phyloP scores from a whole-genome alignment of 2,888 invertebrate species.

The Drosophila siamana region DNA sequence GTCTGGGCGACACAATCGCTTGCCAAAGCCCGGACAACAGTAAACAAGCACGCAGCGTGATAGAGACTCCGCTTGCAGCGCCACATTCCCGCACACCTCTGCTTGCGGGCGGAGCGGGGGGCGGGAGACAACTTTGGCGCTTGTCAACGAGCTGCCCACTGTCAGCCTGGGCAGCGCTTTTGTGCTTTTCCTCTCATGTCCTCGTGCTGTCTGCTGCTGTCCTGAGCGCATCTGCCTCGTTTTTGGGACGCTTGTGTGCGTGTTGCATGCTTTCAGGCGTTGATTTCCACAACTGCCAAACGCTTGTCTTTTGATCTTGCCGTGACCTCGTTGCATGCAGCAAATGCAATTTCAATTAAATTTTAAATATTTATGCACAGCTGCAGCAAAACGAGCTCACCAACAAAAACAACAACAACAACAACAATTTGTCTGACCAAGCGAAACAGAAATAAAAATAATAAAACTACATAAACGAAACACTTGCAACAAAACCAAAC shows the following conservation, averaged over 20 bases:
- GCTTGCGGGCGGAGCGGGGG: too few species aligned
- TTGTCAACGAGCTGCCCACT: constrained; percentile 56
- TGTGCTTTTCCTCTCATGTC: constrained; percentile 24
- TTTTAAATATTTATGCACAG: constrained; percentile 79
- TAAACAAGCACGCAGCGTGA: constrained; percentile 68
- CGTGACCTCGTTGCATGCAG: constrained; percentile 47
- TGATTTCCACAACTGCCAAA: constrained; percentile 80
- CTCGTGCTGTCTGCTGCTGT: constrained; percentile 4
- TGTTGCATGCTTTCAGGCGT: constrained; percentile 68
- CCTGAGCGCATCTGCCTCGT: background rate
- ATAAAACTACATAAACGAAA: too few species aligned
- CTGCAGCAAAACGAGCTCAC: constrained; percentile 45
- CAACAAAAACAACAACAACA: constrained; percentile 32
- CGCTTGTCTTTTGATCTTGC: constrained; percentile 80
- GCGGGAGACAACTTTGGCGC: constrained; percentile 55
- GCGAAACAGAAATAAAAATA: constrained; percentile 26
- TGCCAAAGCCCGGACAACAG: constrained; percentile 63
- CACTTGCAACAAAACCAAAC: constrained; percentile 46
- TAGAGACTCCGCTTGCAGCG: constrained; percentile 28
- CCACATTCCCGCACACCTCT: background rate
- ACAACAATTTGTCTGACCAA: too few species aligned
- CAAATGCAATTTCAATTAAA: constrained; percentile 80
- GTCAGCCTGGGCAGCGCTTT: constrained; percentile 46
- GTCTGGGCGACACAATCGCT: constrained; percentile 34
- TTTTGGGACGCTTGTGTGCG: constrained; percentile 16